Base-by-base conservation (phyloP, 1,140 invertebrate species). In the Plodia interpunctella region DNA sequence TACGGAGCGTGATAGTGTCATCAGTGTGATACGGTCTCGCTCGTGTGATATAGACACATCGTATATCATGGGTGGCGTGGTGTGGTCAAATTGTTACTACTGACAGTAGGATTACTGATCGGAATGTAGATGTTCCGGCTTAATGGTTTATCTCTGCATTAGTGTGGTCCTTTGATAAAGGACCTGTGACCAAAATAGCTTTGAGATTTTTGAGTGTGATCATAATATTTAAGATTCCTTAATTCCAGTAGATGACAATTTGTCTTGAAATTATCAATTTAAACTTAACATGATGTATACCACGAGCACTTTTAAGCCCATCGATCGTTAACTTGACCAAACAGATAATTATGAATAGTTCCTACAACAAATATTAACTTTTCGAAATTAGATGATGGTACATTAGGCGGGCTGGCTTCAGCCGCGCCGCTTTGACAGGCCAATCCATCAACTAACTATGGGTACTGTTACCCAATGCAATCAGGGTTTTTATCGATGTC, bases 401-500 rank as follows among this genome's bases (percentile, higher is more conserved):
- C 65, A 79, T 74, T 70, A 68, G 72, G 71, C 58, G 35, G 58
- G 56, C 60, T 66, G 64, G 53, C 59, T 67, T 54, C 53, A 38
- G 13, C 55, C 35, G 25, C 57, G 8, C 28, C 15, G 17, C 28
- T 20, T 32, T 68, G 71, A 71, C 67, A 66, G 70, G 70, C 68
- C 71, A 74, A 80, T 80, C 75, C 72, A 77, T 80, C 79, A 78
- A 76, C 70, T 59, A 56, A 80, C 72, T 74, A 78, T 68, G 65
- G 61, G 61, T 75, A 78, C 76, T 63, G 76, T 76, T 79, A 81
- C 62, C 53, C 51, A 60, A 58, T 63, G 62, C 69, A 76, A 77
- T 79, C 71, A 75, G 54, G 62, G 82, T 80, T 83, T 81, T 74
- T 71, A 71, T 65, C 56, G 68, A 78, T 78, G 80, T 79, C 80